Evolutionary conservation across 2,888 invertebrate genomes (phyloP), one percentile per base, ranked within the genome.

Genomic region (Cantharis rustica): DNA sequence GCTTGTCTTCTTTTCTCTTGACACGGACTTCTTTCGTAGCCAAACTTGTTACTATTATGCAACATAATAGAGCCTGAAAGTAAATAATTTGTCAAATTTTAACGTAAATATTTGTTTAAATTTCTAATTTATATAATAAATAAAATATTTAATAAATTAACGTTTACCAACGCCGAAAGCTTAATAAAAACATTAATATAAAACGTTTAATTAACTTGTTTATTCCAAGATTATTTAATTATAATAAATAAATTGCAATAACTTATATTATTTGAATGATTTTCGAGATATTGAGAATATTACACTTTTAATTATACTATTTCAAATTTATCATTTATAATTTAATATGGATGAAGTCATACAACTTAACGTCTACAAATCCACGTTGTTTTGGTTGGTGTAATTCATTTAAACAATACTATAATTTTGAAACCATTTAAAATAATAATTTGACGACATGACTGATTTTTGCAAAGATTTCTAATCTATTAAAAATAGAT

Each of bases 1-100:
- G 89, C 78, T 91, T 91, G 64, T 76, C 75, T 27, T 79, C 78
- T 75, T 81, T 82, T 71, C 79, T 80, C 77, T 86, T 86, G 15
- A 84, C 81, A 73, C 84, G 85, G 77, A 85, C 85, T 80, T 88
- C 87, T 74, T 87, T 87, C 75, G 90, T 90, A 79, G 88, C 88
- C 84, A 90, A 86, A 86, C 89, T 85, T 86, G 88, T 88, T 88
- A 90, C 89, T 88, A 90, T 89, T 88, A 91, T 88, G 85, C 90
- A 84, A 80, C 85, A 88, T 84, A 91, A 88, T 88, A 91, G 87
- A 86, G 90, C 89, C 92, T 91, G 89, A 79, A 91, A 91, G 87
- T 88, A 74, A 62, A 27, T 16, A 5, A 17, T 27, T 23, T 23
- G 9, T 23, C 23, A 23, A 23, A 23, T 9, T 9, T 9, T 23